Evolutionary conservation across 2,113 vertebrate species (phyloP).

Genomic region (Ptilonorhynchus violaceus): DNA sequence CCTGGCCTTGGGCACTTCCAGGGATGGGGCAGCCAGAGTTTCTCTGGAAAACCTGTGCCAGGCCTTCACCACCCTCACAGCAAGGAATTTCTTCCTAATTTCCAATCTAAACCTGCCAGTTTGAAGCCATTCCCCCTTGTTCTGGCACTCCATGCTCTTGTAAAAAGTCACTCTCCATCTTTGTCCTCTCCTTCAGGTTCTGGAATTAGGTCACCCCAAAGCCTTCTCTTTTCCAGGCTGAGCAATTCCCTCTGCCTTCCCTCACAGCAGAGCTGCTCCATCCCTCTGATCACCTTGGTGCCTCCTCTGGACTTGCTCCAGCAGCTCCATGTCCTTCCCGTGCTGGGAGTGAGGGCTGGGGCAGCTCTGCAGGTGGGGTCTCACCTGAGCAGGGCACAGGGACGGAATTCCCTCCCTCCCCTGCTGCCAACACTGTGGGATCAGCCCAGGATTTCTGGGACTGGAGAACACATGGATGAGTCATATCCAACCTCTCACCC

Average conservation of each 20-base stretch:
- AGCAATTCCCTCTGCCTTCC: accelerated
- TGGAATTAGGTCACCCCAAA: not conserved
- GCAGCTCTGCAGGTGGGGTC: not conserved
- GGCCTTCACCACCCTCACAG: not conserved
- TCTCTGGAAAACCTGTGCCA: not conserved
- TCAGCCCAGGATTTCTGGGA: not conserved
- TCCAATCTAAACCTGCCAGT: not conserved
- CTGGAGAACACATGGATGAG: not conserved
- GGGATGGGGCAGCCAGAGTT: not conserved
- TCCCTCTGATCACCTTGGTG: accelerated
- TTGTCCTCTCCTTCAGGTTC: accelerated
- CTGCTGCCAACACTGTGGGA: not conserved
- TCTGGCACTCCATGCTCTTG: not conserved
- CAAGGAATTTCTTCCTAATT: not conserved
- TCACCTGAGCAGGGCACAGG: accelerated
- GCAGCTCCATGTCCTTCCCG: accelerated
- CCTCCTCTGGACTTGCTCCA: not conserved
- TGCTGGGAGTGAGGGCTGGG: accelerated
- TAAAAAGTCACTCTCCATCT: not conserved
- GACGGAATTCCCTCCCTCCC: not conserved
- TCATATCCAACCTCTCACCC: not conserved
- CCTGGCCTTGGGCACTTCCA: not conserved
- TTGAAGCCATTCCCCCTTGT: not conserved
- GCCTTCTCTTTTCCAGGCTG: not conserved
- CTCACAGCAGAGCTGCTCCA: not conserved